Base-by-base conservation (phyloP, 2,113 vertebrate species). In the Eleginops maclovinus region DNA sequence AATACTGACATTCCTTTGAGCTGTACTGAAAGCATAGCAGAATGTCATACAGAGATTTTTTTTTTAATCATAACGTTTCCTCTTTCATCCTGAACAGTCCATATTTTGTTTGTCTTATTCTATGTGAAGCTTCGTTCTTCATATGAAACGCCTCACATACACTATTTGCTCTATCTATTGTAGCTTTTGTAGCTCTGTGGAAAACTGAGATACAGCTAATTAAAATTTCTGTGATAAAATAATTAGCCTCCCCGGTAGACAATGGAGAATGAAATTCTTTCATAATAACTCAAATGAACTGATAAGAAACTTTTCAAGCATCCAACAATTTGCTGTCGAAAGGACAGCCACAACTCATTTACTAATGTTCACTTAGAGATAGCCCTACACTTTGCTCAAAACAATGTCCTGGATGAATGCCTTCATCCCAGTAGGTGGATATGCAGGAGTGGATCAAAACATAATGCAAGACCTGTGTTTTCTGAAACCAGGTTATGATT, bases 191-290 rank as follows among this genome's bases (percentile, higher is more conserved):
- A 75, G 81, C 90, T 91, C 80, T 40, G 43, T 72, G 83, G 73
- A 84, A 89, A 87, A 89, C 85, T 65, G 84, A 92, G 90, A 93
- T 92, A 88, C 83, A 90, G 90, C 85, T 93, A 94, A 94, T 95
- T 95, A 93, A 93, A 93, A 93, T 89, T 90, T 86, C 40, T 81
- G 64, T 92, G 92, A 92, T 94, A 93, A 94, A 95, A 94, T 94
- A 94, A 94, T 95, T 95, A 94, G 88, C 87, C 83, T 91, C 71
- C 73, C 62, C 81, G 61, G 76, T 87, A 93, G 87, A 94, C 87
- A 94, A 92, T 87, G 82, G 83, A 67, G 68, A 89, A 54, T 74
- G 75, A 87, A 88, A 88, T 89, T 89, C 66, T 89, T 87, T 89
- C 61, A n/a, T 86, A 84, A 93, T 93, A 83, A 81, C 85, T 89